Evolutionary conservation across 2,888 invertebrate species (phyloP), one percentile per base, ranked within the genome.

Genomic region (Gari tellinella): DNA sequence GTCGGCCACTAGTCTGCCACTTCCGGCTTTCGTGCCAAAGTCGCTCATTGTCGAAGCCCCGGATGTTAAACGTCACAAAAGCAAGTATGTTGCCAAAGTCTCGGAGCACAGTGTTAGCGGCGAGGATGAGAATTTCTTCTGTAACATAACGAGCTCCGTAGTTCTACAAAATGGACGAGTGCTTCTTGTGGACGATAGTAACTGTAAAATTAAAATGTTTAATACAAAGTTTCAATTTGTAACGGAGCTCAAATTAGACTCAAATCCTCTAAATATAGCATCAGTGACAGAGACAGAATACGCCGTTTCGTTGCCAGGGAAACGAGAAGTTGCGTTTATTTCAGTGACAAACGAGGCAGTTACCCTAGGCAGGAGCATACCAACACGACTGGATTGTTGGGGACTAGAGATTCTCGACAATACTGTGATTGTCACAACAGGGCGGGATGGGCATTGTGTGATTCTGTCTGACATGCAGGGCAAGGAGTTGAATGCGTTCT

Each of bases 361-460:
- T 4, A 25, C 48, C 7, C 21, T 57, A n/a, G 51, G 52, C 26
- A 55, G 68, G 41, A 67, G 23, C 21, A 45, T 76, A 15, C 26
- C 38, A 31, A 76, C 76, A 15, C 66, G 76, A 19, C 60, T 76
- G 14, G 72, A 76, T 48, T 76, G 76, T 48, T 76, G 76, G 76
- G 76, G 76, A 1, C 49, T 76, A 25, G 72, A 67, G n/a, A 38
- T 61, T 14, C 25, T 76, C 1, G 68, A 72, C 14, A 57, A 60
- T 17, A 41, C 38, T 15, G 48, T 76, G 1, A 51, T 72, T 2
- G 38, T 76, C 15, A 72, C 72, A 1, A 67, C 76, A 3, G 76
- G 76, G 4, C 45, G 76, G 23, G 76, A 76, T 53, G 76, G 76
- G 5, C 76, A 76, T 58, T 72, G 72, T 2, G 45, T 76, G 2